Base-by-base conservation (phyloP, 2,113 vertebrate genomes). In the Oncorhynchus keta region DNA sequence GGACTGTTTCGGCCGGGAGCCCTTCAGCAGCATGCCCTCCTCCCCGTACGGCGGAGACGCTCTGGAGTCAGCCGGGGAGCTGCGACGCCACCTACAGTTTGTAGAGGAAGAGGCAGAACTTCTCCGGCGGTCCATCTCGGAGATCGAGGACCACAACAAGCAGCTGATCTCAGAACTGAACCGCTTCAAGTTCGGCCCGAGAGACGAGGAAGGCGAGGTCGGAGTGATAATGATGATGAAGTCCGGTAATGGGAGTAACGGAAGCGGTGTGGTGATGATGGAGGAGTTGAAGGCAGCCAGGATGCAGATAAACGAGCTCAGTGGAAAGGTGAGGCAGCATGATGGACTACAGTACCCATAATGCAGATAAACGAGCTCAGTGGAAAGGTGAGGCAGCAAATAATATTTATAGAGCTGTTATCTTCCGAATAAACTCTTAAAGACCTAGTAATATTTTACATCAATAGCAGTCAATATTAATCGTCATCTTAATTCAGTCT, bases 101-200 rank as follows among this genome's bases (percentile, higher is more conserved):
- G 97, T 99, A 73, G 97, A 99, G 83, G 98, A 99, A 84, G 97
- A 99, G 83, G 98, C 98, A 0, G 97, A 98, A 86, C 90, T 99
- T 30, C 88, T 99, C 74, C 94, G 98, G 16, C 93, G 97, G 67
- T 99, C 97, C 1, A 97, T 99, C 81, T 95, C 97, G 0, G 98
- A 99, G 91, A 96, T 98, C 0, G 98, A 99, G 83, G 97, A 98
- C 91, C 97, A 98, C 90, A 99, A 99, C 88, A 93, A 95, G 80
- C 95, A 97, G 87, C 87, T 99, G 70, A 97, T 95, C 0, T 95
- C 95, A 0, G 97, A 99, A 83, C 94, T 99, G 72, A 98, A 95
- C 85, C 96, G 95, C 81, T 97, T 99, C 86, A 99, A 98, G 89
- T 96, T 96, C 0, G 97, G 97, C 0, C 94, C 95, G 0, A 93